These are phyloP conservation scores for Branchellion lobata DNA, from an alignment of 2,888 invertebrate genomes.

Conservation along the genomic window DNA sequence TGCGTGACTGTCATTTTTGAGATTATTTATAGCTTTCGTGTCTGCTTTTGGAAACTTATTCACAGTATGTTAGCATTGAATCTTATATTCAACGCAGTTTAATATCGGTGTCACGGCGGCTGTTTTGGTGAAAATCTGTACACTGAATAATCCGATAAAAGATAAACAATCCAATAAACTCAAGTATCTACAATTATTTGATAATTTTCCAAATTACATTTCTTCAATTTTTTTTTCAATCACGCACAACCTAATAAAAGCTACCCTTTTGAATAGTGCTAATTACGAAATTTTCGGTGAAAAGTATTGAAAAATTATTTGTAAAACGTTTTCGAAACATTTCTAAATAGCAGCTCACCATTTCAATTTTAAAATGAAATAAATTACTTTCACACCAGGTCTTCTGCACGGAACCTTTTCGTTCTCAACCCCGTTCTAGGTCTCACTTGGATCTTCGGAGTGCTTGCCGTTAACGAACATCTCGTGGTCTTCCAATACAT, in stretches of 20 bases:
- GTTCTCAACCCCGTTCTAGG: conserved; percentile 50
- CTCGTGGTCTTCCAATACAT: conserved; percentile 50
- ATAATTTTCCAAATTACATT: background rate
- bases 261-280: too few relatives aligned
- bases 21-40: background rate
- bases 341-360: too few relatives aligned
- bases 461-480: conserved; percentile 49
- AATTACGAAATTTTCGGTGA: too few relatives aligned
- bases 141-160: background rate
- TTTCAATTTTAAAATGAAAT: too few relatives aligned
- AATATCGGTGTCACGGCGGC: background rate
- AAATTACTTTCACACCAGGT: too few relatives aligned
- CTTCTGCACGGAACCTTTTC: conserved; percentile 48
- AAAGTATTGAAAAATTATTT: too few relatives aligned
- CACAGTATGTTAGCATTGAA: too few relatives aligned
- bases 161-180: background rate
- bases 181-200: background rate
- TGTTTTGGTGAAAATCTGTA: conserved; percentile 20
- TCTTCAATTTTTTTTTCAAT: background rate
- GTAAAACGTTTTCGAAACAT: too few relatives aligned
- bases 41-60: too few relatives aligned
- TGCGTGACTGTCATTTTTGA: too few relatives aligned
- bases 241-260: too few relatives aligned
- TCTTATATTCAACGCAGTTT: background rate
- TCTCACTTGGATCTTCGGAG: conserved; percentile 51